These are phyloP conservation scores for Dendrolimus kikuchii DNA, from an alignment of 1,140 invertebrate genomes.

Conservation along the genomic window DNA sequence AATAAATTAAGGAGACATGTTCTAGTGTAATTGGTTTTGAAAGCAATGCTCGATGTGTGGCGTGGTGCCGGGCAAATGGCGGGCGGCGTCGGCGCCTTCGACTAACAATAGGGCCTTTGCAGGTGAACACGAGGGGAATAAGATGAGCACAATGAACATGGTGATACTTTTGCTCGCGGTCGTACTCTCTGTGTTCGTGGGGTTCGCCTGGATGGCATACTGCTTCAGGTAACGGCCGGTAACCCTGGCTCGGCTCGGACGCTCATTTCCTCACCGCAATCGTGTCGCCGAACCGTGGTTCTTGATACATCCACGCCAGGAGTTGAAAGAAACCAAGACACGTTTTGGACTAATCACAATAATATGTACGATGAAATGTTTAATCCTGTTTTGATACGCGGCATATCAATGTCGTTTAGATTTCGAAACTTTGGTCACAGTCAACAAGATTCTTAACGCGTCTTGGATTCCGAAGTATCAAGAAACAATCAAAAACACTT, in stretches of 20 bases:
- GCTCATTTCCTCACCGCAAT: no score
- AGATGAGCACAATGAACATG: constrained; percentile 90
- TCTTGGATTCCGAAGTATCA: no score
- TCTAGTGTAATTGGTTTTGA: background rate
- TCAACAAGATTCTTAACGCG: no score
- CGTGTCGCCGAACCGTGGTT: no score
- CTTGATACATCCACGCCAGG: no score
- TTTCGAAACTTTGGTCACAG: no score
- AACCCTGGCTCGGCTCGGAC: constrained; percentile 28
- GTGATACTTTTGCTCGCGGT: constrained; percentile 93
- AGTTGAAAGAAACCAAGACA: no score
- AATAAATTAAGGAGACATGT: background rate
- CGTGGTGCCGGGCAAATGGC: constrained; percentile 18
- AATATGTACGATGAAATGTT: no score
- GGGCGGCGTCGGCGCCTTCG: constrained; percentile 50
- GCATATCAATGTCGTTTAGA: no score
- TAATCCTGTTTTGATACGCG: no score
- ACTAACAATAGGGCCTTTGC: constrained; percentile 70
- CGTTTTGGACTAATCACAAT: no score
- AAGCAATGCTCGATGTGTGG: constrained; percentile 50
- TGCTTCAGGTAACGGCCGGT: constrained; percentile 90
- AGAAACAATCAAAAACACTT: no score
- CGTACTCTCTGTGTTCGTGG: constrained; percentile 93
- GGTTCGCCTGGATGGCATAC: constrained; percentile 94
- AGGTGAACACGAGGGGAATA: constrained; percentile 81